These are phyloP conservation scores for Heliconius hewitsoni DNA, from an alignment of 1,140 invertebrate genomes.

Conservation along the genomic window DNA sequence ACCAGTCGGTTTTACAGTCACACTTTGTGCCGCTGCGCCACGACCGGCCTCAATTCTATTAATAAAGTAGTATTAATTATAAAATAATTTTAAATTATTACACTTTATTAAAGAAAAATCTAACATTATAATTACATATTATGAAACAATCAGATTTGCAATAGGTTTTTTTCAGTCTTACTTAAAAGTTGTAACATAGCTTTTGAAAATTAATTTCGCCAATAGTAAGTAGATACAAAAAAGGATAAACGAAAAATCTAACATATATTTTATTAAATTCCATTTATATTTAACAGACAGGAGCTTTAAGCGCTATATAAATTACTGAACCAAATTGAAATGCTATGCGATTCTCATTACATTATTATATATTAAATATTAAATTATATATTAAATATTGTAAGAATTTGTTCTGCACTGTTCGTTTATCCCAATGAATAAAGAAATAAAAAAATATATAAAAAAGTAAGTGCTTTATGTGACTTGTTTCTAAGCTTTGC, in stretches of 20 bases:
- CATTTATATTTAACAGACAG: conserved; percentile 1
- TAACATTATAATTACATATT: too few species aligned
- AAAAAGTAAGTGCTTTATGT: conserved; percentile 9
- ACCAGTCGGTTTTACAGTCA: too few species aligned
- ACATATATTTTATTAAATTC: background rate
- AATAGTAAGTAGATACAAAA: background rate
- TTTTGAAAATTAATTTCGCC: background rate
- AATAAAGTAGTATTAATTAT: too few species aligned
- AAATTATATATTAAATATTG: background rate
- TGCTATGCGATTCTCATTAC: background rate
- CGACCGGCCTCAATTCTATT: too few species aligned
- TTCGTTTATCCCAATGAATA: too few species aligned
- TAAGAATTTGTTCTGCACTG: background rate
- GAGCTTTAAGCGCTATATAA: background rate
- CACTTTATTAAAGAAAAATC: too few species aligned
- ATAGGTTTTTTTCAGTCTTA: background rate
- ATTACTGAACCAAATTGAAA: conserved; percentile 1
- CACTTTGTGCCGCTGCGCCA: too few species aligned
- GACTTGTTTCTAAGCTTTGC: conserved; percentile 17
- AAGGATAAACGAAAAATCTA: background rate
- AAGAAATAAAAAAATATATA: too few species aligned
- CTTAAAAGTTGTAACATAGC: background rate
- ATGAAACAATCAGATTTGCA: background rate
- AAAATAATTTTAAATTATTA: too few species aligned
- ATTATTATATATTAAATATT: too few species aligned